Base-by-base conservation (phyloP, 2,113 vertebrate genomes). In the Oxygymnocypris stewartii region DNA sequence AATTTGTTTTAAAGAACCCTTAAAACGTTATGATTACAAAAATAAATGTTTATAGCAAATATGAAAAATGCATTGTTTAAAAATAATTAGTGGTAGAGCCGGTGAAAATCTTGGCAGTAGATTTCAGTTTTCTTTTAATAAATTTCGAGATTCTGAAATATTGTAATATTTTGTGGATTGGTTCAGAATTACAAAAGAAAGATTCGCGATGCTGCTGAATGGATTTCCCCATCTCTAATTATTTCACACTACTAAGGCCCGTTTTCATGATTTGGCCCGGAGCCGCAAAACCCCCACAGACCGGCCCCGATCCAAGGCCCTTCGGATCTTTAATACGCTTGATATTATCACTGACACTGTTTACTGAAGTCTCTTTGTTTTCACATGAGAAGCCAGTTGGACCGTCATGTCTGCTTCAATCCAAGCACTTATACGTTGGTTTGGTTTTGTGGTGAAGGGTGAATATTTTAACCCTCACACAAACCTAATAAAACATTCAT, bases 401-500 rank as follows among this genome's bases (percentile, higher is more conserved):
- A 81, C 37, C 23, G 7, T 10, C 31, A 40, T 23, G 37, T 31
- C 31, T 40, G 54, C 78, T 61, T 61, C 31, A 35, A 20, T 67
- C 40, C 40, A 90, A 88, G 84, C 82, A 18, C 87, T 87, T 92
- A 57, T 79, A 87, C 81, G 75, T 67, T 88, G 89, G 85, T 89
- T 74, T 87, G 85, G 88, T 18, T 88, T 59, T 35, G 49, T 0
- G 80, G 80, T 63, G 23, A 28, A 40, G 88, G 76, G n/a, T 63
- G 74, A 75, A 35, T 44, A 0, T 86, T 84, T 75, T 92, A 84
- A 31, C 28, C 28, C 28, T 2, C 28, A 31, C 88, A 69, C 84
- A 89, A 7, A 57, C 79, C 88, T 90, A 92, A 90, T 90, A 93
- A 94, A 95, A 91, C 89, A 35, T 6, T 87, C 86, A 88, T 88